These are phyloP conservation scores for Drosophila parabipectinata DNA, from an alignment of 1,140 invertebrate species.

Conservation along the genomic window DNA sequence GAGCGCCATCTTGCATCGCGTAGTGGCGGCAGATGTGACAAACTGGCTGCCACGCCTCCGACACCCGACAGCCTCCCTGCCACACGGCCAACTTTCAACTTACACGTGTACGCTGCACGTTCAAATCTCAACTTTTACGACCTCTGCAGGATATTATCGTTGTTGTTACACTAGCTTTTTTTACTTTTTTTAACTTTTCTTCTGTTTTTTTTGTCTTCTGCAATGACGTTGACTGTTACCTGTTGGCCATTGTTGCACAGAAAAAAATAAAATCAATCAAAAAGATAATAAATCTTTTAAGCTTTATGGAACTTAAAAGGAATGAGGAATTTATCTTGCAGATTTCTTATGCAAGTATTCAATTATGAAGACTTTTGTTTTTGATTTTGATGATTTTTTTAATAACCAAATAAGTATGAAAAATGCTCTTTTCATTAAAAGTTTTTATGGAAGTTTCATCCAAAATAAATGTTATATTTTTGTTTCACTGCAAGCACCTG, in stretches of 20 bases:
- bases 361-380: no score
- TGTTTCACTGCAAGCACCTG: neutral
- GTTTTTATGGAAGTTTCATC: no score
- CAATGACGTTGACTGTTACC: constrained; percentile 33
- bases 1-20: constrained; percentile 61
- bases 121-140: constrained; percentile 84
- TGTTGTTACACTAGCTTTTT: constrained; percentile 45
- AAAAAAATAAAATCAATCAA: neutral
- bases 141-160: constrained; percentile 61
- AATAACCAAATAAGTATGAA: no score
- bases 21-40: constrained; percentile 62
- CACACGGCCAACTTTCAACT: constrained; percentile 19
- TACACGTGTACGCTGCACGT: constrained; percentile 76
- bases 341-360: no score
- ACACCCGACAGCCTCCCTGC: constrained; percentile 10
- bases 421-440: no score
- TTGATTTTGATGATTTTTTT: no score
- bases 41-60: constrained; percentile 38
- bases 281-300: neutral
- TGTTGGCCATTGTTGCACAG: constrained; percentile 31
- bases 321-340: no score
- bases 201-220: constrained; percentile 20
- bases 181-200: constrained; percentile 15
- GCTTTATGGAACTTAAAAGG: neutral
- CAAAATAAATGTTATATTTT: neutral